Evolutionary conservation across 2,888 invertebrate genomes (phyloP), one percentile per base, ranked within the genome.

Genomic region (Callinectes sapidus): DNA sequence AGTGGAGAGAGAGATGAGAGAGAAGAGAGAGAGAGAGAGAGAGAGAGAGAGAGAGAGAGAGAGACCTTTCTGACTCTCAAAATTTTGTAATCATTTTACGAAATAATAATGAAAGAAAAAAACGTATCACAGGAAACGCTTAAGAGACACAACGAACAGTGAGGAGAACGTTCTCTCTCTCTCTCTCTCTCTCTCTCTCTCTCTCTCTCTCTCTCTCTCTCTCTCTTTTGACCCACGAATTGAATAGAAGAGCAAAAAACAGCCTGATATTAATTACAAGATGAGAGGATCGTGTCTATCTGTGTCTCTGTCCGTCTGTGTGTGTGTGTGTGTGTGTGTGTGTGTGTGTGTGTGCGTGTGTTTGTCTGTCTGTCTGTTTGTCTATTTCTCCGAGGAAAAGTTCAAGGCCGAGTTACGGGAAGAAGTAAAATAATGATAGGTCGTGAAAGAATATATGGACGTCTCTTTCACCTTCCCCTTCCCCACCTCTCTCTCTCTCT

Each of bases 361-460:
- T 42, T 2, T 42, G 42, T 42, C 42, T 42, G 42, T 42, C 2
- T 42, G 48, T 48, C 6, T 48, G 48, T 48, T 48, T 10, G 48
- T 48, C 48, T 48, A 10, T 48, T 48, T 48, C 48, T 48, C 48
- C 48, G 48, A 48, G 48, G 48, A n/a, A 71, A 71, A 71, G 71
- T 71, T 71, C 71, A 71, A 71, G 71, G 71, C n/a, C n/a, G 71
- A 71, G 71, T 71, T 61, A 61, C 61, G 61, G 61, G 48, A 48
- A 61, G 61, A 23, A 61, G 61, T 61, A 18, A 71, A 71, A n/a
- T 71, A 71, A 71, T 71, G 71, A 71, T 71, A 71, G 71, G n/a
- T 71, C 71, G n/a, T 71, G 71, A 13, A 28, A 28, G 71, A 71
- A 71, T 71, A 71, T 71, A 61, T 61, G 61, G 61, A 61, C 61